Evolutionary conservation across 2,888 invertebrate genomes (phyloP).

Genomic region (Diogma glabrata): DNA sequence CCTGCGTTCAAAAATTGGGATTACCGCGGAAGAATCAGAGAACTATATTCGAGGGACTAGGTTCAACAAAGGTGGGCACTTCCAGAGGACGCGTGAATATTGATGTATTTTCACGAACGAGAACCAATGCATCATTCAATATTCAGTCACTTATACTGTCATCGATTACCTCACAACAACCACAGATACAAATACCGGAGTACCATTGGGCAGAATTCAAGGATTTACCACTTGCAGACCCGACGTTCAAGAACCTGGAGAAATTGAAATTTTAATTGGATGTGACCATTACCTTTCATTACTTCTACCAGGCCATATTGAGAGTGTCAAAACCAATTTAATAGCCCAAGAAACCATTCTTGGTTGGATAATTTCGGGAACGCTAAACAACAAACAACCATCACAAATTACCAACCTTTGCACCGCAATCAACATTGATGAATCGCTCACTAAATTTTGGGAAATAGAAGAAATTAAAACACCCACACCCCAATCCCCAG

Average conservation of each 20-base stretch:
- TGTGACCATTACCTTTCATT: not conserved
- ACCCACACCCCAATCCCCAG: not conserved
- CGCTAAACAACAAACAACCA: not conserved
- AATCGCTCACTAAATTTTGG: not conserved
- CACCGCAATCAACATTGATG: too few relatives aligned
- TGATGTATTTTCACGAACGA: not conserved
- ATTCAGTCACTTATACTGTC: too few relatives aligned
- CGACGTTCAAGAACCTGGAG: too few relatives aligned
- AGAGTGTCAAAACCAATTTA: not conserved
- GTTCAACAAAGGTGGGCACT: not conserved
- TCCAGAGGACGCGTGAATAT: slow-evolving; percentile 1
- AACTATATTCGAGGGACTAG: not conserved
- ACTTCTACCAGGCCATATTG: not conserved
- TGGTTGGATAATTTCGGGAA: not conserved
- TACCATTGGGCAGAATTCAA: not conserved
- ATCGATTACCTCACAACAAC: not conserved
- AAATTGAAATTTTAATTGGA: too few relatives aligned
- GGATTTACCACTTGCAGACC: not conserved
- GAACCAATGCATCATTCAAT: not conserved
- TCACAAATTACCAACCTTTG: too few relatives aligned
- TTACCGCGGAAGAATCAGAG: not conserved
- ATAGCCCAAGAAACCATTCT: not conserved
- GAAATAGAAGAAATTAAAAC: not conserved
- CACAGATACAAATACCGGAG: not conserved
- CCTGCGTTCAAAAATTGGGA: slow-evolving; percentile 3